These are phyloP conservation scores for Ormyrus rosae DNA, from an alignment of 2,888 invertebrate genomes.

Conservation along the genomic window DNA sequence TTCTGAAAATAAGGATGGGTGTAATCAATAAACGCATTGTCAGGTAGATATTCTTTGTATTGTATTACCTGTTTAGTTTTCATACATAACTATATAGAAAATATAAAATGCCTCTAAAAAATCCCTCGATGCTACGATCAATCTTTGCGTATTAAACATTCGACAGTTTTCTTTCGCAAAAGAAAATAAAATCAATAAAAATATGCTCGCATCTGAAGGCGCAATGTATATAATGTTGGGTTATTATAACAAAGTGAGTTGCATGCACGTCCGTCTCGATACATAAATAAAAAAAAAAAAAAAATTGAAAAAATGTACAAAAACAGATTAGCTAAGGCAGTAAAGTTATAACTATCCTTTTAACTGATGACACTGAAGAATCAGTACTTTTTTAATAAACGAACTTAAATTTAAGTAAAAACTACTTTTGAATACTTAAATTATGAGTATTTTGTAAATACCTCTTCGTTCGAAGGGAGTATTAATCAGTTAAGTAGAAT, in stretches of 20 bases:
- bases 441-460: not conserved
- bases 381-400: conserved; percentile 40
- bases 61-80: conserved; percentile 40
- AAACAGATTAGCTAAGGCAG: conserved; percentile 31
- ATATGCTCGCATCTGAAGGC: conserved; percentile 32
- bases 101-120: conserved; percentile 56
- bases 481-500: conserved; percentile 31
- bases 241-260: conserved; percentile 23
- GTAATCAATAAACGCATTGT: not conserved
- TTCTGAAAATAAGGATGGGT: not conserved
- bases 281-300: conserved; percentile 43
- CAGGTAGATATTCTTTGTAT: conserved; percentile 37
- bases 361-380: conserved; percentile 35
- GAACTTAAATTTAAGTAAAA: conserved; percentile 42
- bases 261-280: conserved; percentile 14
- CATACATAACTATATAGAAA: conserved; percentile 42
- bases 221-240: conserved; percentile 14
- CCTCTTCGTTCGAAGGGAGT: conserved; percentile 31
- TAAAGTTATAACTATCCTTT: conserved; percentile 18
- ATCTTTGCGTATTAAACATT: conserved; percentile 44
- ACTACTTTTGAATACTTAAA: conserved; percentile 40
- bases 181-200: conserved; percentile 33
- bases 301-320: conserved; percentile 46
- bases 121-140: conserved; percentile 51
- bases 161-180: conserved; percentile 38